Evolutionary conservation across 2,888 invertebrate genomes (phyloP), one percentile per base, ranked within the genome.

Genomic region (Amphipoea oculea): DNA sequence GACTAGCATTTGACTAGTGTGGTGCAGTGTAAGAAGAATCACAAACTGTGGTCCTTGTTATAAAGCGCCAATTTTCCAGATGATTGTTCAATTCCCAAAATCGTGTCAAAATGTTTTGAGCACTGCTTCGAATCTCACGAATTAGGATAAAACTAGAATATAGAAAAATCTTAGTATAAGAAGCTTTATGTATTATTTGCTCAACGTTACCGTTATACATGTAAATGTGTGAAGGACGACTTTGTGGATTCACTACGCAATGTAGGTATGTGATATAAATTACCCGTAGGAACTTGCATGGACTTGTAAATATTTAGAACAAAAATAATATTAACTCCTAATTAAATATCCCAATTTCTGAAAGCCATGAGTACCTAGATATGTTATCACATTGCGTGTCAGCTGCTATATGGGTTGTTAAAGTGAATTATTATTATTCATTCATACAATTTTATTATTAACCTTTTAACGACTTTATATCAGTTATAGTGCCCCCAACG

Each of bases 201-300:
- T 83, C 82, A 83, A 78, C 42, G 70, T 78, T 73, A 78, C 23
- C 54, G 29, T n/a, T 60, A 72, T 60, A 57, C 5, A n/a, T 40
- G 9, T 48, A n/a, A 57, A 45, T 54, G 7, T 29, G 36, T 63
- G 14, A 63, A 40, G 40, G 9, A 48, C 72, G 60, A 45, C 12
- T 20, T 17, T 62, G 62, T 62, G 17, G 63, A 20, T 20, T 54
- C 12, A 74, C 14, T 9, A 7, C 17, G 23, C 4, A 20, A 68
- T 66, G 36, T 23, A n/a, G 36, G 12, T 23, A 40, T 63, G 48
- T 67, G 36, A 57, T 36, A 17, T 6, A 29, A 51, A 48, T 51
- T 48, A 17, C 14, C 51, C 7, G 9, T 42, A n/a, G 14, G n/a
- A 62, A 62, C 51, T 63, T 54, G 36, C 1, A 36, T 36, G 45